Evolutionary conservation across 2,888 invertebrate species (phyloP), one percentile per base, ranked within the genome.

Genomic region (Panzeria rudis): DNA sequence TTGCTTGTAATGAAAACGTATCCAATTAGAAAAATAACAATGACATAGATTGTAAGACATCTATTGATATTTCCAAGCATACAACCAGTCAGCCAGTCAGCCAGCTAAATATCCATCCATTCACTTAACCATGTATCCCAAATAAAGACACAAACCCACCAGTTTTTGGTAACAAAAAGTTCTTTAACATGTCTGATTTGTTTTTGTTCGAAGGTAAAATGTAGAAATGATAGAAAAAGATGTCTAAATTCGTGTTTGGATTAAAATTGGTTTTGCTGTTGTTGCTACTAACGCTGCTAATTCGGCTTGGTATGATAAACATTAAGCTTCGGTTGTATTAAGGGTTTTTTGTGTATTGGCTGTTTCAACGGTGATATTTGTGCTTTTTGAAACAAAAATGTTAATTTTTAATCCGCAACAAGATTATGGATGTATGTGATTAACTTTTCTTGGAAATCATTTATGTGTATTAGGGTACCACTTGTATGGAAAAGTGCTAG

Each of bases 21-120:
- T 83, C 79, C 79, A 86, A 86, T 79, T 83, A 83, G 86, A 86
- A 83, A 83, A 68, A 83, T 72, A 80, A 83, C 76, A 86, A 72
- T 86, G 78, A 73, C 82, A 82, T 85, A 68, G 62, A 69, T 62
- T 85, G 73, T 82, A 82, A 85, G 73, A 69, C 73, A 77, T 80
- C 66, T 81, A 78, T 85, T 56, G 78, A 73, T 66, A 38, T 32
- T 32, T 52, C 11, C 23, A 6, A 15, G 13, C 56, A 56, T 38
- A 29, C 44, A 56, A 11, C 35, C 41, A 75, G 38, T 5, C 62
- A 23, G 15, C 3, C 62, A 62, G 64, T 8, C 17, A 76, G 11
- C 13, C 72, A 69, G 11, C 54, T n/a, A 76, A 62, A 50, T 35
- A 41, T 69, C 13, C 76, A 72, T 71, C 44, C 72, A 66, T 77